Evolutionary conservation across 2,113 vertebrate species (phyloP), one percentile per base, ranked within the genome.

Genomic region (Ivindomyrus marchei): DNA sequence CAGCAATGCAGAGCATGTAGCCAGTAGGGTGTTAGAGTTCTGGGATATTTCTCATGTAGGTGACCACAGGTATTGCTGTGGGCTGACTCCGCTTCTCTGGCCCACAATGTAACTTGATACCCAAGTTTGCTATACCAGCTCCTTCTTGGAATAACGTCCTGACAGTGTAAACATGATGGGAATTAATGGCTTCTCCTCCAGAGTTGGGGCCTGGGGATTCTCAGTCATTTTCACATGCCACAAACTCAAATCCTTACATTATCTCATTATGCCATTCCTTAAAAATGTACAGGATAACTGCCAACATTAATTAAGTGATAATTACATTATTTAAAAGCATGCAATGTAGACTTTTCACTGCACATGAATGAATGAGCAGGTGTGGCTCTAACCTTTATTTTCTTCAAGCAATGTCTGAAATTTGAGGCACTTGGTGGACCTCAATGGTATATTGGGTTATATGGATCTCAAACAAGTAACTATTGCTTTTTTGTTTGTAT

Each of bases 101-200:
- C 90, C 52, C 46, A 9, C 11, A 31, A 88, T 90, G 83, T 84
- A 92, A 92, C 90, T 24, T 24, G 87, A 91, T 84, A 91, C 87
- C 70, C 77, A 90, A 53, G 92, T 56, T 90, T 90, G 91, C 91
- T 90, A 91, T 91, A 92, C 91, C 90, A 90, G 89, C 90, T 90
- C 90, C 50, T 56, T 90, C 92, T 90, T 90, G 91, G 87, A 93
- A 92, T 90, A 90, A 89, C 27, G 50, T 87, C 88, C 80, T 89
- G 86, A 90, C 86, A 92, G 90, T 53, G n/a, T 88, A 91, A 89
- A 89, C 90, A 88, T 87, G 83, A 87, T 52, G 66, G 90, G 90
- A 88, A 80, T 91, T 93, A 90, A 91, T 49, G 13, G 5, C 1
- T 45, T 3, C 39, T 70, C 39, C 46, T 52, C 49, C 83, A 47